These are phyloP conservation scores for Opisthocomus hoazin DNA, from an alignment of 2,113 vertebrate genomes.

Conservation along the genomic window DNA sequence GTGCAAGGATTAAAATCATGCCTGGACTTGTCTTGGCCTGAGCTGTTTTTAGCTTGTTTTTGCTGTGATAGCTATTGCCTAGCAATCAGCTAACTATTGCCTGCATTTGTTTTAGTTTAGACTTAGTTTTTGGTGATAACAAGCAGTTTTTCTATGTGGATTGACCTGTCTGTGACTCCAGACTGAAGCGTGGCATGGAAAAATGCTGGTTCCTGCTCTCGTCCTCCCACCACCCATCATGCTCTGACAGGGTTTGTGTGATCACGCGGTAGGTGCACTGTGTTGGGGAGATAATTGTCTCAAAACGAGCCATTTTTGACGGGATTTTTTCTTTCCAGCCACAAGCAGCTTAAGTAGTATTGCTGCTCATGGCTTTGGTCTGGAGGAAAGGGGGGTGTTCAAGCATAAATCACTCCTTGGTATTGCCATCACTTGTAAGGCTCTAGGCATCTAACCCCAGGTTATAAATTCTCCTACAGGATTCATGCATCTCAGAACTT, in stretches of 20 bases:
- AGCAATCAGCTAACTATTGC: background rate
- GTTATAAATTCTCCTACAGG: background rate
- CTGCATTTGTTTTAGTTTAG: background rate
- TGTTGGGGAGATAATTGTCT: background rate
- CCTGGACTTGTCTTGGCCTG: background rate
- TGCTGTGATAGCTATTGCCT: background rate
- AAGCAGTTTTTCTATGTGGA: background rate
- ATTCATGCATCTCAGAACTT: background rate
- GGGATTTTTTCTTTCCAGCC: background rate
- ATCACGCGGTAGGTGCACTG: background rate
- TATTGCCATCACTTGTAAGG: background rate
- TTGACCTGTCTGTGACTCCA: background rate
- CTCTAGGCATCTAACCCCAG: background rate
- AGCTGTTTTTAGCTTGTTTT: background rate
- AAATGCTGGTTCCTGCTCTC: fast-evolving
- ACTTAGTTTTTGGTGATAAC: background rate
- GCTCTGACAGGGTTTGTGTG: background rate
- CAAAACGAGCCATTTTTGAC: background rate
- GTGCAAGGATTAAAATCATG: background rate
- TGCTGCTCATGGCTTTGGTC: background rate
- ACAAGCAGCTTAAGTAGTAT: background rate
- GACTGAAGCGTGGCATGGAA: background rate
- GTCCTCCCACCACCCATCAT: fast-evolving
- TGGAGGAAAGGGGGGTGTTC: background rate
- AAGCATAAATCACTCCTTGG: background rate